A percentile compares a stretch with the other conserved stretches of the same genome.
These are phyloP conservation scores for Tetramorium alpestre DNA, from an alignment of 1,140 invertebrate species.

Conservation along the genomic window DNA sequence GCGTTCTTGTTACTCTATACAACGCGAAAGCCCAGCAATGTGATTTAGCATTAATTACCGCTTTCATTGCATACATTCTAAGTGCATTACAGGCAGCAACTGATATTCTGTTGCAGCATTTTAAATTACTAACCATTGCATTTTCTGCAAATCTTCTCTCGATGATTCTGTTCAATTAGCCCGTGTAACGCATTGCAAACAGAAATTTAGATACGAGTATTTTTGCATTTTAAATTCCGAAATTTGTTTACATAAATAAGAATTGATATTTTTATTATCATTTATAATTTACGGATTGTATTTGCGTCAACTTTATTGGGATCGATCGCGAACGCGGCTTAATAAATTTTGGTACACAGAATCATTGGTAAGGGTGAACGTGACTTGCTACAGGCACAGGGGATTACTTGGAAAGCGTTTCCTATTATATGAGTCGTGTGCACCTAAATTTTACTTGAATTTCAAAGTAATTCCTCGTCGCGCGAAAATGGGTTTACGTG, in stretches of 20 bases:
- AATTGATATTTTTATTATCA: conserved; percentile 33
- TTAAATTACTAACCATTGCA: conserved; percentile 31
- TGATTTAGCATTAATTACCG: conserved; percentile 75
- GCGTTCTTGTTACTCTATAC: conserved; percentile 27
- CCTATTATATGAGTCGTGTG: conserved; percentile 51
- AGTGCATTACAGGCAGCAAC: conserved; percentile 45
- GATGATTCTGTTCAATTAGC: neutral
- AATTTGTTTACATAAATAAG: neutral
- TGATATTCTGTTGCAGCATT: neutral
- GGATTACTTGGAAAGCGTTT: conserved; percentile 65
- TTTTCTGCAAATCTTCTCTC: conserved; percentile 2
- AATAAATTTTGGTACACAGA: conserved; percentile 62
- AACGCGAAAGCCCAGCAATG: conserved; percentile 64
- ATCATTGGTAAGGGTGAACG: conserved; percentile 60
- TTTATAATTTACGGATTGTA: conserved; percentile 22
- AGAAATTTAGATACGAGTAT: neutral
- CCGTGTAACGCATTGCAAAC: neutral
- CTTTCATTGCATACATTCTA: conserved; percentile 66
- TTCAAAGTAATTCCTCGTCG: conserved; percentile 60
- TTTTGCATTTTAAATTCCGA: neutral
- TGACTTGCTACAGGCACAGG: conserved; percentile 66
- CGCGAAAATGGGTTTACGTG: conserved; percentile 47
- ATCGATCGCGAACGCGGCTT: conserved; percentile 19
- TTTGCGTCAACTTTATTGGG: conserved; percentile 40
- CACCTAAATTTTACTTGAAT: conserved; percentile 63